These are phyloP conservation scores for Tamandua tetradactyla DNA, from an alignment of 2,797 vertebrate genomes.

Conservation along the genomic window DNA sequence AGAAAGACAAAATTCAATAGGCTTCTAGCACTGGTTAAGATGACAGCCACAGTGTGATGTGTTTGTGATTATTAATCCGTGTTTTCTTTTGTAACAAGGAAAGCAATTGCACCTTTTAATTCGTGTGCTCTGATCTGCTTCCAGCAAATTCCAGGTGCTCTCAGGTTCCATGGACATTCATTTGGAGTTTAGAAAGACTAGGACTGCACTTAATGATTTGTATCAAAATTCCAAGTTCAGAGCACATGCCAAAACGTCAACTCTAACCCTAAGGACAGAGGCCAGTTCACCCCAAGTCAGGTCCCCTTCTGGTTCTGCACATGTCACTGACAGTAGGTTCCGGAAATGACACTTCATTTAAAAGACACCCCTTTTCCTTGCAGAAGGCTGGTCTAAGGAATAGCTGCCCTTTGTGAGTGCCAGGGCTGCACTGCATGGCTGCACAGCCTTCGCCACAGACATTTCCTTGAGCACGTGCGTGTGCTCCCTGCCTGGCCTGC, in stretches of 20 bases:
- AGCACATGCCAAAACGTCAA: constrained; percentile 80
- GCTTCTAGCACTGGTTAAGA: constrained; percentile 73
- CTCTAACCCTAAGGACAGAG: constrained; percentile 69
- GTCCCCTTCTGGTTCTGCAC: constrained; percentile 56
- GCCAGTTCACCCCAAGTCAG: constrained; percentile 65
- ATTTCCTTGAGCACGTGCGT: constrained; percentile 57
- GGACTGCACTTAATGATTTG: constrained; percentile 59
- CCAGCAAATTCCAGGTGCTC: constrained; percentile 65
- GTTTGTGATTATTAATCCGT: background rate
- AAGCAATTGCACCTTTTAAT: constrained; percentile 80
- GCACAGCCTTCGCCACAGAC: background rate
- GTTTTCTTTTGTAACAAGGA: constrained; percentile 76
- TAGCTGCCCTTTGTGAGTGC: constrained; percentile 72
- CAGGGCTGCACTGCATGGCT: constrained; percentile 7
- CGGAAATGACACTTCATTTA: constrained; percentile 53
- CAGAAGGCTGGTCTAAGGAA: constrained; percentile 71
- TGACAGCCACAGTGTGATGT: constrained; percentile 78
- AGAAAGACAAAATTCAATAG: constrained; percentile 56
- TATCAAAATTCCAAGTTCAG: constrained; percentile 76
- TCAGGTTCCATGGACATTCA: constrained; percentile 71
- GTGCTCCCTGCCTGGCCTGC: constrained; percentile 70
- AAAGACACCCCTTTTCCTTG: constrained; percentile 64
- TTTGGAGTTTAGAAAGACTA: constrained; percentile 81
- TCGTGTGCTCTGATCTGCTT: constrained; percentile 77
- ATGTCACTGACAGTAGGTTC: constrained; percentile 46